Base-by-base conservation (phyloP, 2,113 vertebrate genomes). In the Pandion haliaetus region DNA sequence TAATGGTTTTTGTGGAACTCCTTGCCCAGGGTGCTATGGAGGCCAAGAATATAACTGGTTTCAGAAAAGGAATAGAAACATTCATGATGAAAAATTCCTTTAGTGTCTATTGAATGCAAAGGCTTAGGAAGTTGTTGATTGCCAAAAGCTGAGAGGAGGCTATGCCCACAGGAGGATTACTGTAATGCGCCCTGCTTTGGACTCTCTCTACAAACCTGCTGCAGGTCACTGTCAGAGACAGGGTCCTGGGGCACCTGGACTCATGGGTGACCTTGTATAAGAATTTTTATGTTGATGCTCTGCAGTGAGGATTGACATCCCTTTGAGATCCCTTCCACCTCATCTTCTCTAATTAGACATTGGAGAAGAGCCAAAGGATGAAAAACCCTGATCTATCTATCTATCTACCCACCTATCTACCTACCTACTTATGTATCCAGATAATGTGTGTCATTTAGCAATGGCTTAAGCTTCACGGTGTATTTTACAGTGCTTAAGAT, bases 1-100 rank as follows among this genome's bases (percentile, higher is more conserved):
- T 96, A 94, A 93, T 90, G 66, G 24, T 44, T 85, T 85, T 91
- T 86, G 70, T 91, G 58, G 90, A 91, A 80, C 82, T 96, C 70
- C 66, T 91, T 94, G 74, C 96, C 94, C 62, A 66, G 85, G 54
- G 58, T 91, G 54, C 42, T 93, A 38, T 0, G 0, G 74, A 76
- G 45, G 82, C 96, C 93, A 96, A 88, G 82, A 90, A 24, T 32
- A 38, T 82, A 95, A 90, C 45, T 85, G 70, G 54, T 88, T 95
- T 95, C 85, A 91, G 84, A 62, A 93, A 87, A 80, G 62, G 45
- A 93, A 54, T 36, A 93, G 84, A 94, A 91, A 80, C 82, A 65
- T 47, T 91, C 34, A 59, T 24, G 78, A 54, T 79, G 66, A 76
- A 93, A 94, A 91, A 94, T 62, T 85, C 87, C 66, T 93, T 85